Evolutionary conservation across 2,888 invertebrate species (phyloP).

Genomic region (Phasia obesa): DNA sequence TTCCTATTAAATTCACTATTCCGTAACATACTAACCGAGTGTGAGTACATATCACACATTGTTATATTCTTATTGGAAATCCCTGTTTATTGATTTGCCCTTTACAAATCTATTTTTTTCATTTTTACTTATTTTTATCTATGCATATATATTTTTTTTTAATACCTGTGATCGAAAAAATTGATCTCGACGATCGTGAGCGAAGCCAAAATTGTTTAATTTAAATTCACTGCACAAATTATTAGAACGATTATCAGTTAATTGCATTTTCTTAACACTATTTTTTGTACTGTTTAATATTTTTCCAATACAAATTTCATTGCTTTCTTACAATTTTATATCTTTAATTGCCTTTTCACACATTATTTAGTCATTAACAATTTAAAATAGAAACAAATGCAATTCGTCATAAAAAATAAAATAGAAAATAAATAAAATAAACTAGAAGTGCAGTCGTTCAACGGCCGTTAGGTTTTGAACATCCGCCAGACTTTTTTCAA

Average conservation of each 20-base stretch:
- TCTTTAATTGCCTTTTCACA: not conserved
- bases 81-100: too few relatives aligned
- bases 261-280: constrained; percentile 74
- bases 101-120: not conserved
- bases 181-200: constrained; percentile 77
- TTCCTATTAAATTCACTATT: too few relatives aligned
- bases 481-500: constrained; percentile 71
- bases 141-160: not conserved
- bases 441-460: constrained; percentile 10
- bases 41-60: too few relatives aligned
- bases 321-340: not conserved
- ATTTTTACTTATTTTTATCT: not conserved
- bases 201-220: constrained; percentile 78
- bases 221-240: constrained; percentile 78
- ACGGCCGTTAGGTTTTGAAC: constrained; percentile 50
- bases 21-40: too few relatives aligned
- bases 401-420: not conserved
- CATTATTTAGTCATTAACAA: too few relatives aligned
- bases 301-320: not conserved
- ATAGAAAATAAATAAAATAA: not conserved
- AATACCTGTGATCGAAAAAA: constrained; percentile 81
- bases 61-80: too few relatives aligned
- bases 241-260: constrained; percentile 73
- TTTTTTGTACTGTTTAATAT: not conserved
- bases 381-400: not conserved